Conservation (phyloP, 2,113 vertebrate species). For the Rhinogobius similis region DNA sequence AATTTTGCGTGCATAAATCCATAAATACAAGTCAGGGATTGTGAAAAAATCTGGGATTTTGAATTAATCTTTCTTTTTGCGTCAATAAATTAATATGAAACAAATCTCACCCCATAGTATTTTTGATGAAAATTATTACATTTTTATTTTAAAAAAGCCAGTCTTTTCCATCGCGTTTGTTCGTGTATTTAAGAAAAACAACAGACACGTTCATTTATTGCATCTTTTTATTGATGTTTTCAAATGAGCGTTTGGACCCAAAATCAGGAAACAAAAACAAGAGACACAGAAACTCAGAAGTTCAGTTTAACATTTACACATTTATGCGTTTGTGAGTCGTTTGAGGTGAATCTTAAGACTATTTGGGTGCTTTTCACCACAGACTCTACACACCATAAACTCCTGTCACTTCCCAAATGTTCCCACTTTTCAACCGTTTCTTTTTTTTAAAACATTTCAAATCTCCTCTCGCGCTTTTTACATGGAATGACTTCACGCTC, state of each 20-base stretch:
- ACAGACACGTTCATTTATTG: conserved; percentile 50
- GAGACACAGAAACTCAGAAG: conserved; percentile 44
- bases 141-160: too few species aligned
- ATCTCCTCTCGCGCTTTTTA: conserved; percentile 25
- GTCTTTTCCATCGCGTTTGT: too few species aligned
- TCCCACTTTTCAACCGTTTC: conserved; percentile 5
- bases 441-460: conserved; percentile 13
- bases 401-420: too few species aligned
- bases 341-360: conserved; percentile 3
- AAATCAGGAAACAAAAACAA: conserved; percentile 19
- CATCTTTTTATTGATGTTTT: conserved; percentile 74
- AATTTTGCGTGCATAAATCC: too few species aligned
- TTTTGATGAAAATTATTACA: too few species aligned
- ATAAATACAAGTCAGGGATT: too few species aligned
- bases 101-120: too few species aligned
- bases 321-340: conserved; percentile 15
- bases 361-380: background rate
- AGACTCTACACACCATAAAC: background rate
- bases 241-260: conserved; percentile 68
- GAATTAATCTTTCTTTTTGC: too few species aligned
- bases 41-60: too few species aligned
- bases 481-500: conserved; percentile 60
- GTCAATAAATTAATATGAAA: too few species aligned
- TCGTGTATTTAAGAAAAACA: conserved; percentile 17
- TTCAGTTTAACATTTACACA: conserved; percentile 27